Evolutionary conservation across 1,140 invertebrate species (phyloP), one percentile per base, ranked within the genome.

Genomic region (Rhizoglyphus robini): DNA sequence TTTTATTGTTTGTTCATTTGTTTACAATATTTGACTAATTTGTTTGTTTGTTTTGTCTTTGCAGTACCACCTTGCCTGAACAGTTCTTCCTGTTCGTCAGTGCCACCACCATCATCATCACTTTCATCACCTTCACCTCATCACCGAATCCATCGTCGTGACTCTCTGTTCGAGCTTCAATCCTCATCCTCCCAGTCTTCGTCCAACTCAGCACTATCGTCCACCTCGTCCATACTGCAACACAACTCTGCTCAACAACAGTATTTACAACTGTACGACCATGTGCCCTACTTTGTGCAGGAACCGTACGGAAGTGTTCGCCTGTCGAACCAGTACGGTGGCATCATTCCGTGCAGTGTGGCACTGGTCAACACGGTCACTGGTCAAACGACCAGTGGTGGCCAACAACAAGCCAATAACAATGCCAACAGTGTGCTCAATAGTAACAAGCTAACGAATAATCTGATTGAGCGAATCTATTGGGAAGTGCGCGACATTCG

Each of bases 401-500:
- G n/a, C n/a, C n/a, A 15, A 46, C 23, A 15, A 46, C 8, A 46
- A n/a, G 41, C 18, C 23, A 46, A 46, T 46, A 46, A 46, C 23
- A 46, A 46, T 46, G 23, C 15, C 11, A 51, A 23, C n/a, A 27
- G 13, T 51, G 23, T 11, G 5, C 5, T 4, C 4, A 20, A 20
- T 11, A 20, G 4, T 49, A 23, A 51, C 15, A 18, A 41, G 8
- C 8, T 11, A 11, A 18, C 36, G 23, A 54, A 32, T 54, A 46
- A 46, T 38, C 2, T 27, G 3, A 34, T 60, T n/a, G 15, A 15
- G 29, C 15, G 27, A 23, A 60, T 60, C 3, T 60, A 60, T 46
- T 60, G 58, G 58, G 58, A 60, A 27, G 58, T 60, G 2, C 32
- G 58, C 25, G 58, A 60, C 29, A 32, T 11, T 20, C 58, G 58